Evolutionary conservation across 2,113 vertebrate species (phyloP), one percentile per base, ranked within the genome.

Genomic region (Solea senegalensis): DNA sequence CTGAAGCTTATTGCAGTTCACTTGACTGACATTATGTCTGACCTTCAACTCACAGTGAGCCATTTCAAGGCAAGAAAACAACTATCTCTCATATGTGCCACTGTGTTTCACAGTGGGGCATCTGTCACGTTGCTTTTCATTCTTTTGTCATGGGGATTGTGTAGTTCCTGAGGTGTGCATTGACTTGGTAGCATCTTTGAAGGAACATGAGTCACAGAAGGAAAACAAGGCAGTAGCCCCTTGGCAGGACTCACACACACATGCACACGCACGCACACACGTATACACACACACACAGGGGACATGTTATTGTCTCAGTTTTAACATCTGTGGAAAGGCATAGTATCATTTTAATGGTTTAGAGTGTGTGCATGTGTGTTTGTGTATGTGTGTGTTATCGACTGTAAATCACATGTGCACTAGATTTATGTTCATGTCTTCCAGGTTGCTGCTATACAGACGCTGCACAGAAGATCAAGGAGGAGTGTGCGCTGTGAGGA

Each of bases 231-330:
- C 64, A 58, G 61, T 57, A 51, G 54, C 79, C 55, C 60, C 71
- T 65, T 68, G 67, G 83, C 54, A 78, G 67, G 9, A 62, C 34
- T 4, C 34, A 34, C 34, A 34, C 34, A 34, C 34, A 34, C 34
- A 6, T 6, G 34, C 34, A 34, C 34, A 58, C 34, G 5, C 34
- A 62, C 39, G 21, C 34, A 34, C 34, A 34, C 34, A 34, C 34
- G 28, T 5, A 6, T 6, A 34, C 34, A 58, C 34, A 34, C 34
- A 62, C 39, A 66, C 51, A 73, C 65, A 39, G 15, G 55, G 73
- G 69, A 78, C 65, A 71, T 83, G 85, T 62, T 61, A 50, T 70
- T 73, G 78, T 70, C 61, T 69, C 55, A 82, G 49, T 50, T 81
- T 76, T 9, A 78, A 48, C 70, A 81, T 60, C 75, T 79, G 69